A percentile compares a stretch with the other conserved stretches of the same genome.
These are phyloP conservation scores for Spilarctia lutea DNA, from an alignment of 2,888 invertebrate species.

Conservation along the genomic window DNA sequence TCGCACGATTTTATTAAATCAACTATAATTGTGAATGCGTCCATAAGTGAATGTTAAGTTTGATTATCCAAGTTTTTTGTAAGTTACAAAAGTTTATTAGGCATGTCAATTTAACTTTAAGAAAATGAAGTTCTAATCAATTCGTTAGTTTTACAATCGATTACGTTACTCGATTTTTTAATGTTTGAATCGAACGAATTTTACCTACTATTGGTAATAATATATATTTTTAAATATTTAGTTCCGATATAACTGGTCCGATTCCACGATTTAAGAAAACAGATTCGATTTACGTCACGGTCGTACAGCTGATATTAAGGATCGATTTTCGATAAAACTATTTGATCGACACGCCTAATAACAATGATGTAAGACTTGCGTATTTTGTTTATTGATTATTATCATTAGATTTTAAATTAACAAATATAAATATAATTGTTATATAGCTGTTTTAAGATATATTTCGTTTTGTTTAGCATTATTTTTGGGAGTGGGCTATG, in stretches of 20 bases:
- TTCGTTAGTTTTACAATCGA: background rate
- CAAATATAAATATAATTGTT: slow-evolving; percentile 11
- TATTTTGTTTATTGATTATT: background rate
- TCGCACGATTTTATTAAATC: background rate
- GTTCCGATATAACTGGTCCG: background rate
- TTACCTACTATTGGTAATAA: background rate
- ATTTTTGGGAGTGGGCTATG: slow-evolving; percentile 30
- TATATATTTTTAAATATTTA: background rate
- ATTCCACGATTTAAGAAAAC: background rate
- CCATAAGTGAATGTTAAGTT: slow-evolving; percentile 25
- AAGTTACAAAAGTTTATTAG: slow-evolving; percentile 25
- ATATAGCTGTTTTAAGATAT: slow-evolving; percentile 30
- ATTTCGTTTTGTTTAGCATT: slow-evolving; percentile 30
- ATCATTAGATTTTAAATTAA: background rate
- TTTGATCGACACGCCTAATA: background rate
- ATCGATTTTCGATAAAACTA: background rate
- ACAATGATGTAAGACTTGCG: background rate
- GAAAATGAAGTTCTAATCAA: background rate
- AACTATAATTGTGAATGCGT: slow-evolving; percentile 5
- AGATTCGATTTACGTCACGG: background rate
- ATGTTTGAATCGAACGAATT: background rate
- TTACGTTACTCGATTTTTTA: background rate
- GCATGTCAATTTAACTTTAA: background rate
- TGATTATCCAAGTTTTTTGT: slow-evolving; percentile 32
- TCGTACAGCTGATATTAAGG: background rate